Conservation (phyloP, 2,113 vertebrate genomes). For the Tretioscincus oriximinensis region DNA sequence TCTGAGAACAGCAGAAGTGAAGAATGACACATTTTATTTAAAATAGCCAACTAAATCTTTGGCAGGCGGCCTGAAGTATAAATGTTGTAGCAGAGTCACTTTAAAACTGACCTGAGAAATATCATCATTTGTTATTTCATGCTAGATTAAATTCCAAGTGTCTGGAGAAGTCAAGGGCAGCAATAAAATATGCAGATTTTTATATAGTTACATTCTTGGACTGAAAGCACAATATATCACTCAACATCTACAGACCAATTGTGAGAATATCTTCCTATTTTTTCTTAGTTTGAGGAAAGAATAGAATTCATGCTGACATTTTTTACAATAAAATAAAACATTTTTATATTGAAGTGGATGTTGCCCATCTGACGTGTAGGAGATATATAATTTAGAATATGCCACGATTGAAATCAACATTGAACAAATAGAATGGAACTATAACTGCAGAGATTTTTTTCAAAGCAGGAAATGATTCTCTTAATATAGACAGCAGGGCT, state of each 20-base stretch:
- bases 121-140: constrained; percentile 43
- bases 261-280: constrained; percentile 15
- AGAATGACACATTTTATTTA: background rate
- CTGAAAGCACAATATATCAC: background rate
- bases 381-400: background rate
- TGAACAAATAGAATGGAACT: constrained; percentile 21
- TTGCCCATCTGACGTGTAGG: too few species aligned
- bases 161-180: constrained; percentile 17
- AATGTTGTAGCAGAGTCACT: constrained; percentile 34
- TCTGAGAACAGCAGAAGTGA: background rate
- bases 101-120: constrained; percentile 38
- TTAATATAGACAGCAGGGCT: too few species aligned
- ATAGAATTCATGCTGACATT: constrained; percentile 4
- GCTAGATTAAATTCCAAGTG: constrained; percentile 33
- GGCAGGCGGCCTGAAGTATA: constrained; percentile 32
- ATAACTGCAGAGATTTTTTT: too few species aligned
- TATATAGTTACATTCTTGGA: background rate
- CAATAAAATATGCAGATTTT: background rate
- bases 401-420: constrained; percentile 9
- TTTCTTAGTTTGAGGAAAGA: background rate
- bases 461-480: too few species aligned
- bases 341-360: background rate
- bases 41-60: background rate
- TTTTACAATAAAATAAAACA: background rate
- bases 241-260: background rate